Evolutionary conservation across 2,797 vertebrate genomes (phyloP).

Genomic region (Lepus townsendii): DNA sequence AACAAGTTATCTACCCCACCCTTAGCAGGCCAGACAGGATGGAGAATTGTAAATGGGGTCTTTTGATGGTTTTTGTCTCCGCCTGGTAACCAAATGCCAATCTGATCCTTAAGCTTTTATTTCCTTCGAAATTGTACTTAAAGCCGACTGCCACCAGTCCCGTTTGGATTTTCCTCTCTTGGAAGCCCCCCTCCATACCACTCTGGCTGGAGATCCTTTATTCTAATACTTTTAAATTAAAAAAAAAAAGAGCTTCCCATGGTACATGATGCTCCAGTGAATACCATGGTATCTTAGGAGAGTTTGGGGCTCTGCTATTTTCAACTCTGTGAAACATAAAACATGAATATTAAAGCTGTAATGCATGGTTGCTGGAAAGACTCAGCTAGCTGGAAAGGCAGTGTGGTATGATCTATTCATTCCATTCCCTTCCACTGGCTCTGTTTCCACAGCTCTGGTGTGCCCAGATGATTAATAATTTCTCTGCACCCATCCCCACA

Average conservation of each 20-base stretch:
- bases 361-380: background rate
- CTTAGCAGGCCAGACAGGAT: too few relatives aligned
- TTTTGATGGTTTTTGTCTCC: too few relatives aligned
- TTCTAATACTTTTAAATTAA: too few relatives aligned
- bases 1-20: too few relatives aligned
- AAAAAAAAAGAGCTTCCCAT: background rate
- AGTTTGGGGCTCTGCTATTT: background rate
- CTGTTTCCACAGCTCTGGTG: background rate
- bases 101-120: too few relatives aligned
- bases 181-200: too few relatives aligned
- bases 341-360: background rate
- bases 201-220: too few relatives aligned
- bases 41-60: too few relatives aligned
- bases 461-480: background rate
- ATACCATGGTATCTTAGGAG: background rate
- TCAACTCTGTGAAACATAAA: background rate
- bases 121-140: too few relatives aligned
- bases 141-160: too few relatives aligned
- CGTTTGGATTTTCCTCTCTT: too few relatives aligned
- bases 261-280: background rate
- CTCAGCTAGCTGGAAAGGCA: background rate
- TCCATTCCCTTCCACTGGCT: background rate
- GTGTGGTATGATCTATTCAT: background rate
- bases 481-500: background rate
- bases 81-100: too few relatives aligned